Base-by-base conservation (phyloP, 2,113 vertebrate species). In the Mus spicilegus region DNA sequence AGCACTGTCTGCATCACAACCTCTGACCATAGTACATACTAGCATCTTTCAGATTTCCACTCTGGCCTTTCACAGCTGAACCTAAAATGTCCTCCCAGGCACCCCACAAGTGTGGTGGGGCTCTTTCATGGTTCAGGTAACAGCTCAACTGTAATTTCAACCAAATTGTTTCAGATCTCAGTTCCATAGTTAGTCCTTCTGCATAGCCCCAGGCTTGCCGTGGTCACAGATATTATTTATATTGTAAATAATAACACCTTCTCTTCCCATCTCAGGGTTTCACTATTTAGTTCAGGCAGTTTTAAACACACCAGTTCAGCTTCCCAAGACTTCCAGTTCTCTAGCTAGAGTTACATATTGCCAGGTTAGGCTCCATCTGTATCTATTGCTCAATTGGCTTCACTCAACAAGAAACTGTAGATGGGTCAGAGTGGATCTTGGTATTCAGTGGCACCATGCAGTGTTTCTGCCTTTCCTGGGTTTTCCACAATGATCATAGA, bases 21-120 rank as follows among this genome's bases (percentile, higher is more conserved):
- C 24, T 90, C 46, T 20, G 61, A 58, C 10, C 22, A 87, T 16
- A 46, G 10, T 5, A 33, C 9, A 28, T 3, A 1, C 4, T 75
- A 65, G 1, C 6, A 58, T 63, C 49, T 30, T 80, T 63, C 63
- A 19, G 7, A 61, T 67, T 49, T 24, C 7, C 49, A 22, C 17
- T 7, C 61, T 28, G 54, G 20, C 3, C 30, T 70, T 94, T 51
- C 11, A 14, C 3, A 28, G 28, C 7, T 26, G 19, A 85, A 7
- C 9, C 72, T 51, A 8, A 9, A 76, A 30, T 1, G 1, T 69
- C 28, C 58, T 73, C 28, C 30, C n/a, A 89, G 7, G 6, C 24
- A 1, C 14, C 39, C 39, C 2, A 49, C 0, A 1, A 2, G 0
- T 13, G 24, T 1, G 3, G 6, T 58, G 42, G 12, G 16, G 26